These are phyloP conservation scores for Nothocercus nigrocapillus DNA, from an alignment of 2,113 vertebrate species.

Conservation along the genomic window DNA sequence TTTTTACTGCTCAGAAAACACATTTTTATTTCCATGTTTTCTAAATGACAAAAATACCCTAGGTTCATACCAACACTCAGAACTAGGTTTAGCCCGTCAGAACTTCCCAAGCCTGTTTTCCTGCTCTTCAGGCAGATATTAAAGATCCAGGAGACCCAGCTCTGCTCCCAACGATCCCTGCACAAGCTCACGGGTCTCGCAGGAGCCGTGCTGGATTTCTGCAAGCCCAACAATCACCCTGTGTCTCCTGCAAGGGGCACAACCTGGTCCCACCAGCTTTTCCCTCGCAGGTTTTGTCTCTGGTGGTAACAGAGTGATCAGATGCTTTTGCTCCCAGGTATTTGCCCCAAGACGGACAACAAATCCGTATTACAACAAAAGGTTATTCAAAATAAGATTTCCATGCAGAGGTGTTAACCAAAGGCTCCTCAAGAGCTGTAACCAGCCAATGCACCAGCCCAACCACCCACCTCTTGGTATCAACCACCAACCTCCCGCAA, in stretches of 20 bases:
- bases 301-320: background rate
- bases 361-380: too few relatives aligned
- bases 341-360: background rate
- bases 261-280: background rate
- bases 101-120: background rate
- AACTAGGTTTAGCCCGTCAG: background rate
- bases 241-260: too few relatives aligned
- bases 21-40: background rate
- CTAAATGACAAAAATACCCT: background rate
- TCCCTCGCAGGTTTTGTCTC: background rate
- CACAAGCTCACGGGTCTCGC: background rate
- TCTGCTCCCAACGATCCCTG: background rate
- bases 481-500: background rate
- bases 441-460: fast-evolving
- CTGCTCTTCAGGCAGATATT: background rate
- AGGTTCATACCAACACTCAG: background rate
- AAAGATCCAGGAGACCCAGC: background rate
- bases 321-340: background rate
- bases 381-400: too few relatives aligned
- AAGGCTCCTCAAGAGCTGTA: too few relatives aligned
- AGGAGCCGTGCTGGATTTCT: fast-evolving
- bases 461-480: fast-evolving
- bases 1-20: background rate
- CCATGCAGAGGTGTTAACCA: too few relatives aligned
- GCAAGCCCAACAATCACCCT: background rate